Evolutionary conservation across 1,140 invertebrate species (phyloP).

Genomic region (Proales similis): DNA sequence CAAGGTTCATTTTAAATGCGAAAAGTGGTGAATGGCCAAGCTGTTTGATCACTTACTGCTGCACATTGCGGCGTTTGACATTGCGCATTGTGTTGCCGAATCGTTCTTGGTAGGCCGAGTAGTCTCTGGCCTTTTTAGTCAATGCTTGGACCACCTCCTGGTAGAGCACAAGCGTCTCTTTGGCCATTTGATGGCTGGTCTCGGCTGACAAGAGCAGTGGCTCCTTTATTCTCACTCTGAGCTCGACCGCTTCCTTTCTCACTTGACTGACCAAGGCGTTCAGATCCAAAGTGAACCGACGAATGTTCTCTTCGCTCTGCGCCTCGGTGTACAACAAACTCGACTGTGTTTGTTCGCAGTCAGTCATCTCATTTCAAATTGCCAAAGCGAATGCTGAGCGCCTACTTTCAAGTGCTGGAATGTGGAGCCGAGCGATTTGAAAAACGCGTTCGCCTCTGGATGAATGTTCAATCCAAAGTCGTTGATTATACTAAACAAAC

Average conservation of each 20-base stretch:
- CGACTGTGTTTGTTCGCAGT: no score
- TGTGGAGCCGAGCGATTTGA: constrained; percentile 49
- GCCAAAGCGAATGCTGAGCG: background rate
- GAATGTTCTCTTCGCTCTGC: constrained; percentile 53
- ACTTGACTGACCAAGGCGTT: constrained; percentile 47
- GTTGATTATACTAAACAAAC: constrained; percentile 49
- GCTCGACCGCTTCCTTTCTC: constrained; percentile 43
- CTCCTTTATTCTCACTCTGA: constrained; percentile 46
- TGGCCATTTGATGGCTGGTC: constrained; percentile 45
- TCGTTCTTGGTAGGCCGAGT: constrained; percentile 50
- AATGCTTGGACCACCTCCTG: constrained; percentile 44
- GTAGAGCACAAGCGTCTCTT: constrained; percentile 43
- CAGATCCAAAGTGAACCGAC: constrained; percentile 49
- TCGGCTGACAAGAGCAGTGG: constrained; percentile 47
- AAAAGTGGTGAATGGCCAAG: background rate
- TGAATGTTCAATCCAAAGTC: constrained; percentile 46
- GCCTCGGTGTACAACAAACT: constrained; percentile 51
- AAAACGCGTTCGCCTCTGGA: constrained; percentile 49
- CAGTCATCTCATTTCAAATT: constrained; percentile 5
- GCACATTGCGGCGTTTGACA: constrained; percentile 8
- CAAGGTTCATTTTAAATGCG: background rate
- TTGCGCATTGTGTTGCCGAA: constrained; percentile 44
- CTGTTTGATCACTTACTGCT: background rate
- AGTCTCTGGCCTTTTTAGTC: constrained; percentile 45
- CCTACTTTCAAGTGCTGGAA: constrained; percentile 51